Conservation (phyloP, 2,888 invertebrate genomes). For the Eulithis testata region DNA sequence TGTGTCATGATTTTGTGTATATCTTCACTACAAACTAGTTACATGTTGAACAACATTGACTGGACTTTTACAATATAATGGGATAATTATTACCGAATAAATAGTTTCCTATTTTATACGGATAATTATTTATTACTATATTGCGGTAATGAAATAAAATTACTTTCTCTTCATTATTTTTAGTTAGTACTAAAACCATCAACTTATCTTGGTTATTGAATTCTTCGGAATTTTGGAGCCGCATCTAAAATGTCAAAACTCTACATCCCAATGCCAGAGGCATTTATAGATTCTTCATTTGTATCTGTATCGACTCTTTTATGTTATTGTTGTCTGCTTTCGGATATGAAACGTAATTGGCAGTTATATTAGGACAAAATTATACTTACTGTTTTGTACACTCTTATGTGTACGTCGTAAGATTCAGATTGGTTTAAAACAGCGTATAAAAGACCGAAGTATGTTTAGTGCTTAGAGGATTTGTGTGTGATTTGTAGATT, state of each 20-base stretch:
- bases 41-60: no score
- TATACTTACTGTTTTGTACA: conserved; percentile 43
- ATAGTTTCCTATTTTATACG: no score
- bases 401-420: conserved; percentile 31
- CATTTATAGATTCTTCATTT: conserved; percentile 84
- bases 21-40: no score
- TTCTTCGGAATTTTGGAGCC: conserved; percentile 15
- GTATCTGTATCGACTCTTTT: conserved; percentile 80
- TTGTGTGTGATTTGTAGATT: conserved; percentile 35
- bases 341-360: conserved; percentile 74
- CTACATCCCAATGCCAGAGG: conserved; percentile 69
- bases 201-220: no score
- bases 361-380: conserved; percentile 59
- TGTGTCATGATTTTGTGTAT: no score
- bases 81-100: no score
- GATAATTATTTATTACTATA: no score
- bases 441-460: background rate
- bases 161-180: no score
- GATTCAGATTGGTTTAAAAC: conserved; percentile 36
- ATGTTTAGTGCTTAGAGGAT: conserved; percentile 25
- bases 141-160: no score
- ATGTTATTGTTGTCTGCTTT: conserved; percentile 77
- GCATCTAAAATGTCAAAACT: conserved; percentile 49
- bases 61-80: no score
- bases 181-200: no score